phyloP scores from a whole-genome alignment of 2,888 invertebrate species.

The Pyralis farinalis region DNA sequence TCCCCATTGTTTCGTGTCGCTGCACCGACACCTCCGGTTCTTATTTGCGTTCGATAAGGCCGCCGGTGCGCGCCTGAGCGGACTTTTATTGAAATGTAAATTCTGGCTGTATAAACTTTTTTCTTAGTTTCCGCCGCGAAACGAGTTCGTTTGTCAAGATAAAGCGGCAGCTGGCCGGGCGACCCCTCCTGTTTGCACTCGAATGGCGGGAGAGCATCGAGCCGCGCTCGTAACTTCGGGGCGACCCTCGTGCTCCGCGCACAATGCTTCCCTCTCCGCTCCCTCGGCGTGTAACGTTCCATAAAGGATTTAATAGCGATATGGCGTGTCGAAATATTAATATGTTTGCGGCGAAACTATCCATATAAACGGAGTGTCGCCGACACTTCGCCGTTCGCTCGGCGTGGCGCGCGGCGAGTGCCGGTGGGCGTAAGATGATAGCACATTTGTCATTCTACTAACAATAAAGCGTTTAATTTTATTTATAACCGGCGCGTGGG shows the following conservation, averaged over 20 bases:
- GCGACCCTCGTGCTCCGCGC: slow-evolving; percentile 38
- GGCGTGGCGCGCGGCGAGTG: slow-evolving; percentile 25
- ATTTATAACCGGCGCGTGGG: slow-evolving; percentile 67
- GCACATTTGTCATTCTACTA: slow-evolving; percentile 69
- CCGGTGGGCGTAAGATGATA: slow-evolving; percentile 58
- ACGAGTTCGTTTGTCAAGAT: slow-evolving; percentile 49
- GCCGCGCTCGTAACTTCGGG: slow-evolving; percentile 42
- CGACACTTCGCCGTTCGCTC: slow-evolving; percentile 24
- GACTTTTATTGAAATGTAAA: slow-evolving; percentile 53
- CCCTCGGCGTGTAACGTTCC: slow-evolving; percentile 48
- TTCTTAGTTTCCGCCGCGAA: slow-evolving; percentile 32
- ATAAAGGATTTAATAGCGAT: slow-evolving; percentile 68
- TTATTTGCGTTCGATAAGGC: slow-evolving; percentile 41
- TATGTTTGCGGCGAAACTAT: slow-evolving; percentile 57
- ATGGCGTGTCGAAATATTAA: slow-evolving; percentile 71
- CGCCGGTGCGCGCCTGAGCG: slow-evolving; percentile 28
- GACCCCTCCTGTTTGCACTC: slow-evolving; percentile 56
- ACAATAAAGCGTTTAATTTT: slow-evolving; percentile 70
- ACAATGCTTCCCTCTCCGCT: slow-evolving; percentile 43
- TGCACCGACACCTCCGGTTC: slow-evolving; percentile 26
- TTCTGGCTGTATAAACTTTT: slow-evolving; percentile 36
- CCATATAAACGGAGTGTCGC: slow-evolving; percentile 45
- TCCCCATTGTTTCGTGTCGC: slow-evolving; percentile 51
- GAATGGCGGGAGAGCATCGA: slow-evolving; percentile 42
- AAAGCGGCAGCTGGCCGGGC: slow-evolving; percentile 59